These are phyloP conservation scores for Fulmarus glacialis DNA, from an alignment of 2,113 vertebrate genomes.

Conservation along the genomic window DNA sequence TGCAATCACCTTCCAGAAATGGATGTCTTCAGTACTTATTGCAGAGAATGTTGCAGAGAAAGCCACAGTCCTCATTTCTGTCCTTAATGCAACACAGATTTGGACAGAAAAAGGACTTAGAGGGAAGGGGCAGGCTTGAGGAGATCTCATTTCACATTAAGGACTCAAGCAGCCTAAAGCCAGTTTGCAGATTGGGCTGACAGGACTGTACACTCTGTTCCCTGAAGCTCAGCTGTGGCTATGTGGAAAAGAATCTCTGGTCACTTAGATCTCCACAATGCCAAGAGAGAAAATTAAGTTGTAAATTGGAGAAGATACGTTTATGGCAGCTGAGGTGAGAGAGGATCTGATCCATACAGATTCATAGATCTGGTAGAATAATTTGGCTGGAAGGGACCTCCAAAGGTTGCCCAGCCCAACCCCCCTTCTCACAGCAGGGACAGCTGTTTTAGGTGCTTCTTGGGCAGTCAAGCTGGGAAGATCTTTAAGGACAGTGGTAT, in stretches of 20 bases:
- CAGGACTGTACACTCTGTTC: neutral
- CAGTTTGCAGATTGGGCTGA: neutral
- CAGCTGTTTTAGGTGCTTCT: neutral
- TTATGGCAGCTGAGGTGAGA: neutral
- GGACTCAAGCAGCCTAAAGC: neutral
- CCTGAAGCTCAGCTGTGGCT: neutral
- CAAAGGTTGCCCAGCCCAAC: neutral
- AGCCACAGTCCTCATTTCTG: neutral
- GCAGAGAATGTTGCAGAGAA: neutral
- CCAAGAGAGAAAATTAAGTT: neutral
- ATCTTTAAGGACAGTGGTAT: neutral
- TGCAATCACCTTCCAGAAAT: neutral
- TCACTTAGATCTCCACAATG: neutral
- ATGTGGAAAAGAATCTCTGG: rapidly evolving
- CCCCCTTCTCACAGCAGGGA: neutral
- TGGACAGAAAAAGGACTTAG: neutral
- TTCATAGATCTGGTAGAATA: neutral
- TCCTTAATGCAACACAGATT: neutral
- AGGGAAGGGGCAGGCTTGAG: neutral
- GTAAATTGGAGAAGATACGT: neutral
- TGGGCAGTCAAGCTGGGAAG: neutral
- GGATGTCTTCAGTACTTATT: neutral
- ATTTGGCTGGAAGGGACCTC: neutral
- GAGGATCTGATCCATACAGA: neutral
- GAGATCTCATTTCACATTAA: neutral